Evolutionary conservation across 2,888 invertebrate genomes (phyloP), one percentile per base, ranked within the genome.

Genomic region (Sialis lutaria): DNA sequence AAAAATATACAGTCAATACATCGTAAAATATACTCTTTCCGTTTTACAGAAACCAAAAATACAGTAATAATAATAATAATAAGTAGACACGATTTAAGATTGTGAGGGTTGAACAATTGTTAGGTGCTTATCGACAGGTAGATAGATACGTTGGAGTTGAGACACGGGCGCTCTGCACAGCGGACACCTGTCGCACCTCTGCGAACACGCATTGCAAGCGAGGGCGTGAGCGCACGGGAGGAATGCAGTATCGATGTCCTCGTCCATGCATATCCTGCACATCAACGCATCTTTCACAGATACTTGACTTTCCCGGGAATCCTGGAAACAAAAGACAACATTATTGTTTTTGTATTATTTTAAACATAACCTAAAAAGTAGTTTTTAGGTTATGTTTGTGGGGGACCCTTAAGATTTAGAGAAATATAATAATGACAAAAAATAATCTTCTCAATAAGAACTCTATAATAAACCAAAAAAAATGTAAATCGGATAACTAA

Each of bases 211-310:
- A 37, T 70, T 67, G 66, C 90, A 90, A 57, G 88, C 85, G 44
- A 85, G 79, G 45, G 86, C 82, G 64, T 91, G 91, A n/a, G 85
- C 77, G 61, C 91, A 91, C 2, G 90, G 90, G 67, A 85, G 79
- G 66, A 91, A 82, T 55, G 84, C 81, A 34, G 85, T 80, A 67
- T 87, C 81, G 60, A 90, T 80, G 49, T 78, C 75, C 45, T 72
- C 72, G 68, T 90, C 89, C 86, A 89, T 87, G 62, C 91, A 91
- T 55, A 88, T 85, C 59, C 83, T 79, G 62, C 90, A 91, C 42
- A 84, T 80, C 68, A 86, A 77, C 46, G 81, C 77, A 57, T 81
- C 80, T 54, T 75, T 63, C 54, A 74, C 60, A 48, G 72, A 68
- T 33, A 69, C 65, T 45, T 74, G 58, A 50, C 68, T 68, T 55